Conservation (phyloP, 1,140 invertebrate species). For the Drosophila prosaltans region DNA sequence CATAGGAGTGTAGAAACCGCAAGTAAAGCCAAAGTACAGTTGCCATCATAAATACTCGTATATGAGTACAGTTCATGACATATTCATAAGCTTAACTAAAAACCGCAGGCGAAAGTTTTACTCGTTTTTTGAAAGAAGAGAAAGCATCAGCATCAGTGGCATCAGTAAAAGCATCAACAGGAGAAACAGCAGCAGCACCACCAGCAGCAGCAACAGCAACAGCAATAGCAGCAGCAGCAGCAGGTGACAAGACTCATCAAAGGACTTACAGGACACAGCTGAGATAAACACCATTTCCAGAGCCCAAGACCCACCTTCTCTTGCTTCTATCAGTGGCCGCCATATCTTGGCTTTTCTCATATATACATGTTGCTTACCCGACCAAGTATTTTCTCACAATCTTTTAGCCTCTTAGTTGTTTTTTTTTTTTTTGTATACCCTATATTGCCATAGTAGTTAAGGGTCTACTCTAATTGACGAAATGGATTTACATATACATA, state of each 20-base stretch:
- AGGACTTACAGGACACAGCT: conserved; percentile 12
- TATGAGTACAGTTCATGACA: conserved; percentile 30
- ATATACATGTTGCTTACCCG: neutral
- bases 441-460: neutral
- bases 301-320: neutral
- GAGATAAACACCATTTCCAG: conserved; percentile 6
- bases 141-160: neutral
- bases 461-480: neutral
- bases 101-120: conserved; percentile 37
- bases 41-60: conserved; percentile 31
- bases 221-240: conserved; percentile 12
- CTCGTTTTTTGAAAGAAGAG: conserved; percentile 1
- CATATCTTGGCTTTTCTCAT: neutral
- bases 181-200: neutral
- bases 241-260: conserved; percentile 20
- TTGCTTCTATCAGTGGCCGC: neutral
- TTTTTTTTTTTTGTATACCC: neutral
- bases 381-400: conserved; percentile 4
- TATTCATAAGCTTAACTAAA: conserved; percentile 43
- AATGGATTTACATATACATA: no score
- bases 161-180: neutral
- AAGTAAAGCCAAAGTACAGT: conserved; percentile 28
- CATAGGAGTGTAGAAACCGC: neutral
- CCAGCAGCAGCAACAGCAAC: neutral
- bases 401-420: neutral